Conservation (phyloP, 2,797 vertebrate species). For the Remorina albescens region DNA sequence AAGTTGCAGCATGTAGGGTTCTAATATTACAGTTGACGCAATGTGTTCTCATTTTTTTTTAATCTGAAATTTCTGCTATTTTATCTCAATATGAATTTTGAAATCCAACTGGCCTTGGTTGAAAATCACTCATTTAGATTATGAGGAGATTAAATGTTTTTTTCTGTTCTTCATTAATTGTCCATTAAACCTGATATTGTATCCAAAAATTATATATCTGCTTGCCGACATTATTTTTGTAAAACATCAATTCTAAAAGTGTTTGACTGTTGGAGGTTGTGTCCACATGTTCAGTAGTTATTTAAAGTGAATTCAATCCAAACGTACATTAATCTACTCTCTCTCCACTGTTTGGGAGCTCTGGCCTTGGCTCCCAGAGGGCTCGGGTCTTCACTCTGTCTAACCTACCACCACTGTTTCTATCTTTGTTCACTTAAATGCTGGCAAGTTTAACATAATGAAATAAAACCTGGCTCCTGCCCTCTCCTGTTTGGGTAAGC, state of each 20-base stretch:
- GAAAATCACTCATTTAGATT: background rate
- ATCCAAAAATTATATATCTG: slow-evolving; percentile 1
- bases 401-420: slow-evolving; percentile 91
- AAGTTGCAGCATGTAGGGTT: background rate
- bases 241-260: background rate
- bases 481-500: slow-evolving; percentile 96
- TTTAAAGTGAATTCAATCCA: slow-evolving; percentile 10
- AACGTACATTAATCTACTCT: slow-evolving; percentile 18
- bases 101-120: background rate
- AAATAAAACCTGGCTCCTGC: slow-evolving; percentile 89
- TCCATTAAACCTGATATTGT: background rate
- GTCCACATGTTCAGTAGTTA: slow-evolving; percentile 18
- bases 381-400: slow-evolving; percentile 82
- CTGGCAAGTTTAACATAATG: slow-evolving; percentile 95
- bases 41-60: too few relatives aligned
- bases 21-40: background rate
- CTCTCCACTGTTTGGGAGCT: slow-evolving; percentile 40
- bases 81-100: background rate
- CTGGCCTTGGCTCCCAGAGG: slow-evolving; percentile 84
- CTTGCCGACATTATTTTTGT: slow-evolving; percentile 1
- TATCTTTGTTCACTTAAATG: slow-evolving; percentile 89
- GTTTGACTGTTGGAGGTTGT: background rate
- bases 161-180: background rate
- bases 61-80: background rate
- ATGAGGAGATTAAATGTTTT: background rate